Base-by-base conservation (phyloP, 2,113 vertebrate species). In the Ariopsis seemanni region DNA sequence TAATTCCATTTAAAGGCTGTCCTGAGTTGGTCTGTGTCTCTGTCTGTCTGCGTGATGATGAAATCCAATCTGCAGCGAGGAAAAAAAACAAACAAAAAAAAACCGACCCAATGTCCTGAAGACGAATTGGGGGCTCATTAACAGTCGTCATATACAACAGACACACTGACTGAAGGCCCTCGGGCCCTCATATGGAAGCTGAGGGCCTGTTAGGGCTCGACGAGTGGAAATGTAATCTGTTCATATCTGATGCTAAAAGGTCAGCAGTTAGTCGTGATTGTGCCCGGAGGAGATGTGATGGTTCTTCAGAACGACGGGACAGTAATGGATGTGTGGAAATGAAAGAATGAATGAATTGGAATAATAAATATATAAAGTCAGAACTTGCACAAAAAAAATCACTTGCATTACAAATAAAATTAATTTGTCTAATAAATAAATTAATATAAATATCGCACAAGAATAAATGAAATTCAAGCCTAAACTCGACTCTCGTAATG, bases 61-160 rank as follows among this genome's bases (percentile, higher is more conserved):
- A 83, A 85, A 63, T 81, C 83, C 81, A 82, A 79, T 57, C 81
- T 89, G 53, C 12, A 30, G 53, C 58, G 22, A 86, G 74, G 30
- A 63, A 5, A 9, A 12, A 63, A 42, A 42, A 34, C 34, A 34
- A 34, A 34, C 34, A 34, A 34, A 34, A 1, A 22, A 42, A 42
- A 42, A 42, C 42, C 2, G 65, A 69, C n/a, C 5, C n/a, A 18
- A 72, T 42, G 69, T 42, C 30, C 48, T 25, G 72, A 53, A n/a
- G 74, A 77, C 48, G n/a, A 77, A 77, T n/a, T 27, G 50, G 42
- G 53, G 74, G 11, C 48, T 53, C 74, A 22, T 77, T 77, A 79
- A 79, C 25, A 55, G 84, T 82, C 72, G 7, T 48, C n/a, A 84
- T 80, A 52, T 67, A 79, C 87, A 87, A 89, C 79, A 85, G 55